Base-by-base conservation (phyloP, 2,888 invertebrate genomes). In the Boloria euphrosyne region DNA sequence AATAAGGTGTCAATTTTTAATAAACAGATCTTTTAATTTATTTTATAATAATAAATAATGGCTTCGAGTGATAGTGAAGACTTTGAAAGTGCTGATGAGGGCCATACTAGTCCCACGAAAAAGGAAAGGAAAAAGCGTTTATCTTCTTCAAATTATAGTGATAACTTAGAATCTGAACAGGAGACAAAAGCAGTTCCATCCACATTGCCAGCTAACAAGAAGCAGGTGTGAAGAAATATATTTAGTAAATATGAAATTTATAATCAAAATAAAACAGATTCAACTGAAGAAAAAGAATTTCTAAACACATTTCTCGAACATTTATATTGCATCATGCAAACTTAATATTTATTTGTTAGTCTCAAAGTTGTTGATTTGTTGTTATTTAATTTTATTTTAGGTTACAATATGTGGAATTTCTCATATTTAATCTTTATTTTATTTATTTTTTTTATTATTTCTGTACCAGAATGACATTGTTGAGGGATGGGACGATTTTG, bases 1-100 rank as follows among this genome's bases (percentile, higher is more conserved):
- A 31, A 22, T 18, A 22, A 43, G 49, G 46, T 38, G 22, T 22
- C 1, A 22, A 22, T 22, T 22, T 55, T 38, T 18, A 52, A 55
- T 18, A 53, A 31, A 53, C 13, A 61, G 0, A 38, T 7, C 2
- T 57, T 46, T 67, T 51, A 17, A 51, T 50, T 44, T 38, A 63
- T 49, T 27, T 18, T 51, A 50, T 55, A 57, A 44, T 61, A 47
- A 43, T 14, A 13, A 22, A 62, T n/a, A 67, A 95, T 95, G 95
- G 93, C 94, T 77, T 93, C 95, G 46, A 95, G 95, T 72, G 96
- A 96, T 72, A 95, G 95, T 83, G 96, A 96, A 76, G 94, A 93
- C 78, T 96, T 96, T 80, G 95, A 96, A 84, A 96, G 96, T 86
- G 96, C 96, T 4, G 96, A 96, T 76, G 96, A 96, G 78, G 95